phyloP scores from a whole-genome alignment of 1,140 invertebrate species.

The Orius insidiosus region DNA sequence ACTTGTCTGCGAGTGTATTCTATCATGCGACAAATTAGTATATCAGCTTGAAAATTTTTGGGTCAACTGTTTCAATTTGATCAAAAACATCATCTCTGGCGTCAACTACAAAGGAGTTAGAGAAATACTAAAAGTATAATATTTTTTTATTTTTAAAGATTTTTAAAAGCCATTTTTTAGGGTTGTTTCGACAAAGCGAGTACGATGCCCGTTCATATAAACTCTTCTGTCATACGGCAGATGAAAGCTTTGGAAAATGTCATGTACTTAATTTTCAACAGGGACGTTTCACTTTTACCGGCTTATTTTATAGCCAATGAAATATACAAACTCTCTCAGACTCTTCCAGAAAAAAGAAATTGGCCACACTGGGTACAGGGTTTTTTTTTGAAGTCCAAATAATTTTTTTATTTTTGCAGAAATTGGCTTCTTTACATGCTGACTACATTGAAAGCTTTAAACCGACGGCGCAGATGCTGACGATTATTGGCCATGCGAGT shows the following conservation, averaged over 20 bases:
- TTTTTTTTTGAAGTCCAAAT: not conserved
- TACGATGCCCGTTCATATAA: conserved; percentile 52
- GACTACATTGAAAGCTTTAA: conserved; percentile 84
- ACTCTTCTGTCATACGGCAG: conserved; percentile 61
- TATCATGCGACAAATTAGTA: conserved; percentile 58
- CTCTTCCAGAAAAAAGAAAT: conserved; percentile 54
- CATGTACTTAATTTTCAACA: conserved; percentile 76
- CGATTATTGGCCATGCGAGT: conserved; percentile 72
- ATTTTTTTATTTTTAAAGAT: no score
- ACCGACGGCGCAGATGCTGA: conserved; percentile 84
- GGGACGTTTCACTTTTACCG: conserved; percentile 78
- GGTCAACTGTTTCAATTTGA: conserved; percentile 71
- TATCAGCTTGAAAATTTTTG: conserved; percentile 66
- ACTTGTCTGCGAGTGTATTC: conserved; percentile 66
- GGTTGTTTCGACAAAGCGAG: conserved; percentile 74
- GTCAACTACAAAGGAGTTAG: conserved; percentile 91
- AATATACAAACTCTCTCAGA: conserved; percentile 51
- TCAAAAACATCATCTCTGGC: conserved; percentile 67
- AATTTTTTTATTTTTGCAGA: conserved; percentile 31
- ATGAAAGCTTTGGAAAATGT: conserved; percentile 62
- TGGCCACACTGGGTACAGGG: conserved; percentile 90
- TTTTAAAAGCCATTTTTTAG: conserved; percentile 36
- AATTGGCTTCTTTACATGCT: conserved; percentile 65
- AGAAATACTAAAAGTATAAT: conserved; percentile 78
- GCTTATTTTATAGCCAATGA: conserved; percentile 91